Evolutionary conservation across 2,113 vertebrate species (phyloP), one percentile per base, ranked within the genome.

Genomic region (Peromyscus leucopus): DNA sequence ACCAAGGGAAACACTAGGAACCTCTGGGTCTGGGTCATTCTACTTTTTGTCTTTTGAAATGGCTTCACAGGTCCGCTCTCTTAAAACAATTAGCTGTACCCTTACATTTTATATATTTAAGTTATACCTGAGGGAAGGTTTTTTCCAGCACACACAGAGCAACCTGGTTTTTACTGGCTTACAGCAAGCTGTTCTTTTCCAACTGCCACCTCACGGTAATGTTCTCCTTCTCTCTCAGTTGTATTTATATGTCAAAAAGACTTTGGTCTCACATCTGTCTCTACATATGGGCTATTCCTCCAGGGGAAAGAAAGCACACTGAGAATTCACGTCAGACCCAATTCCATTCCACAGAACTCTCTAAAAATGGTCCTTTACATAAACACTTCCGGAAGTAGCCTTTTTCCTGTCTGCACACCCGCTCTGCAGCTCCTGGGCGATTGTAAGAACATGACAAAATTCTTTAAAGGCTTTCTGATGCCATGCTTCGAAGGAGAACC

Each of bases 341-440:
- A 97, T 97, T 98, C 96, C 96, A 98, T 90, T 96, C 95, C 93
- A 93, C 95, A 97, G 93, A 98, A 97, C 95, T 97, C 96, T 97
- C 96, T 97, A 97, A 98, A 98, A 98, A 98, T 97, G 97, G 95
- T 97, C 94, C 96, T 96, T 93, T 95, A 89, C 95, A 97, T 97
- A 98, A 98, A 98, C 96, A 98, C 71, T 98, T 89, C 94, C 95
- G 96, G 96, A 97, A 98, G 93, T 93, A 94, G 93, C 46, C 91
- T 96, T 97, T 97, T 94, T 48, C 48, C 94, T 51, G 94, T 96
- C 93, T 96, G 48, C 93, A 97, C 95, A 96, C 96, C 96, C 96
- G 97, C 96, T 96, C 91, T 91, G 86, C 55, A 94, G 87, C 91
- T 97, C 91, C 94, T 83, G 96, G 93, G 39, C 48, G 1, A 97